Conservation (phyloP, 2,888 invertebrate genomes). For the Cerastoderma edule region DNA sequence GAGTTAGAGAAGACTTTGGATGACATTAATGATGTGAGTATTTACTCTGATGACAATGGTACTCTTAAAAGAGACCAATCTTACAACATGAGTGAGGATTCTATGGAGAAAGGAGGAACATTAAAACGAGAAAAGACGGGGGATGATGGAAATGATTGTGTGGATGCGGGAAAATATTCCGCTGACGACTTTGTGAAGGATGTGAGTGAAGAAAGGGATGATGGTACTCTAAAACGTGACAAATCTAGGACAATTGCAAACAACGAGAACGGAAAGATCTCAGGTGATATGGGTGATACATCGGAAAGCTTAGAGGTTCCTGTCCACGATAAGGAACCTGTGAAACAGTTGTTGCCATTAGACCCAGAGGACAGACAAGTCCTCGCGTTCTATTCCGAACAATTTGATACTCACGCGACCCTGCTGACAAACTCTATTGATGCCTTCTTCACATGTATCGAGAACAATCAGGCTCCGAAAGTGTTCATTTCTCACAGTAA, state of each 20-base stretch:
- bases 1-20: constrained; percentile 53
- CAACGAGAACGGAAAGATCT: background rate
- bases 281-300: background rate
- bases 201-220: constrained; percentile 11
- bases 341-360: constrained; percentile 60
- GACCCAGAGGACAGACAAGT: constrained; percentile 92
- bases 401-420: constrained; percentile 93
- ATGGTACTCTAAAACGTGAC: constrained; percentile 22
- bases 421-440: constrained; percentile 93
- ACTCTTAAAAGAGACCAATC: constrained; percentile 46
- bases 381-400: constrained; percentile 93
- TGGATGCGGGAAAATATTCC: background rate
- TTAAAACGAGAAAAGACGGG: constrained; percentile 30
- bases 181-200: background rate
- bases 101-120: constrained; percentile 30
- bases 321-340: constrained; percentile 54
- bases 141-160: constrained; percentile 19
- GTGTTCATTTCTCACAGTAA: constrained; percentile 96
- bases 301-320: constrained; percentile 40
- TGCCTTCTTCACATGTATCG: constrained; percentile 95
- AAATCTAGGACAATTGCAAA: constrained; percentile 1
- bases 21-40: constrained; percentile 55
- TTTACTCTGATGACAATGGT: constrained; percentile 52
- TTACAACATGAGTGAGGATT: constrained; percentile 26
- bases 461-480: constrained; percentile 96